Evolutionary conservation across 1,140 invertebrate genomes (phyloP).

Genomic region (Drosophila tristis): DNA sequence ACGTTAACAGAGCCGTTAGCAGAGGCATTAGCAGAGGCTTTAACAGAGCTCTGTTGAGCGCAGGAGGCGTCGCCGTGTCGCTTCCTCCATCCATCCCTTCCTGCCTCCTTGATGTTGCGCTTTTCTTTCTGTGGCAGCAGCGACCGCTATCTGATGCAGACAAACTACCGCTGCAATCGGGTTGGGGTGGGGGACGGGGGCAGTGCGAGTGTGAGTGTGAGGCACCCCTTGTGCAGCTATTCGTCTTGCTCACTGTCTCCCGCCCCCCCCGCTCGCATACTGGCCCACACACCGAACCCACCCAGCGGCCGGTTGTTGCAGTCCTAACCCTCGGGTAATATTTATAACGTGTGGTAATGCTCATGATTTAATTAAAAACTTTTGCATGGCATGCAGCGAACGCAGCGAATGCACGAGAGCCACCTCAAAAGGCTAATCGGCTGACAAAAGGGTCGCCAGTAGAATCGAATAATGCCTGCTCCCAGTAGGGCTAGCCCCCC

Average conservation of each 20-base stretch:
- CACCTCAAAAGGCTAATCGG: conserved; percentile 13
- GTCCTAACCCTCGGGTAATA: background rate
- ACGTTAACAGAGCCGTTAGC: background rate
- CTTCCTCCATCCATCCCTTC: too few relatives aligned
- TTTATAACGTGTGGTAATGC: conserved; percentile 31
- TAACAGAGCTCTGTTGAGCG: conserved; percentile 43
- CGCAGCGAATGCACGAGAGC: conserved; percentile 19
- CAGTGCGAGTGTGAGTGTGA: background rate
- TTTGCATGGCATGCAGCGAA: conserved; percentile 48
- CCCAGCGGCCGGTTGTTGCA: background rate
- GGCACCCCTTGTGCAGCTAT: conserved; percentile 21
- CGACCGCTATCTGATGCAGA: conserved; percentile 69
- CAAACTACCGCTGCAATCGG: conserved; percentile 48
- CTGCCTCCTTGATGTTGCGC: conserved; percentile 30
- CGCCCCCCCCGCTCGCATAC: background rate
- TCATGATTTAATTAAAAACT: conserved; percentile 77
- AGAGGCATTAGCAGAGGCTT: conserved; percentile 14
- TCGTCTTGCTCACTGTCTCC: conserved; percentile 56
- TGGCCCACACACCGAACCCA: background rate
- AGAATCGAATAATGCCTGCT: background rate
- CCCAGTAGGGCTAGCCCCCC: background rate
- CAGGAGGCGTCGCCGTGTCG: conserved; percentile 31
- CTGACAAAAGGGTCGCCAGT: conserved; percentile 8
- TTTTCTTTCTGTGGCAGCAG: conserved; percentile 21
- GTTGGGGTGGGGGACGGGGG: background rate